A percentile compares a stretch with the other conserved stretches of the same genome.
These are phyloP conservation scores for Atrina japonica DNA, from an alignment of 2,888 invertebrate genomes.

Conservation along the genomic window DNA sequence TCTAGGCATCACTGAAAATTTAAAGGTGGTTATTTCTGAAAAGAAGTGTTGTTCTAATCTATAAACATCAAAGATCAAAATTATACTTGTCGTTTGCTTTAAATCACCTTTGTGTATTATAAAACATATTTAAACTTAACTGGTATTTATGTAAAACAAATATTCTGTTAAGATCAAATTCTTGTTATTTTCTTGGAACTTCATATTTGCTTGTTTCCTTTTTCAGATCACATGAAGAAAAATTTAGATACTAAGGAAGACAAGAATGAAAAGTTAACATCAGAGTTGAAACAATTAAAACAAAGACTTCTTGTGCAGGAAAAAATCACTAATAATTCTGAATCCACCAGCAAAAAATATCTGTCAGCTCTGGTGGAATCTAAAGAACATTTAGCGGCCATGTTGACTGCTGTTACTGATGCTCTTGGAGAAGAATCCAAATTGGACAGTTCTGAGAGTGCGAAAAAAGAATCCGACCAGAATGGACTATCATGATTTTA, in stretches of 20 bases:
- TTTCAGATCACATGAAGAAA: slow-evolving; percentile 83
- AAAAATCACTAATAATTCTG: slow-evolving; percentile 53
- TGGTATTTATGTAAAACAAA: too few relatives aligned
- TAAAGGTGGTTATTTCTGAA: too few relatives aligned
- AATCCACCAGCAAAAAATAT: slow-evolving; percentile 57
- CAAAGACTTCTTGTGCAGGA: slow-evolving; percentile 59
- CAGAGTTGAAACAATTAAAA: slow-evolving; percentile 82
- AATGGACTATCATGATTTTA: slow-evolving; percentile 28
- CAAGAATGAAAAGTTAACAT: slow-evolving; percentile 84
- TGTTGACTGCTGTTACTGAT: slow-evolving; percentile 45
- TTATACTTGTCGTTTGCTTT: too few relatives aligned
- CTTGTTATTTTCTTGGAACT: too few relatives aligned
- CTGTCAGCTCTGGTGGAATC: slow-evolving; percentile 56
- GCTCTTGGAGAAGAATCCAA: slow-evolving; percentile 50
- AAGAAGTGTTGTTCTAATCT: too few relatives aligned
- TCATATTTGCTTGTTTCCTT: background rate
- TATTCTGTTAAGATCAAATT: too few relatives aligned
- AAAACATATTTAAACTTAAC: too few relatives aligned
- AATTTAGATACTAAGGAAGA: slow-evolving; percentile 84
- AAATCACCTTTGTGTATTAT: too few relatives aligned
- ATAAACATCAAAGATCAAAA: too few relatives aligned
- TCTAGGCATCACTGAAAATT: too few relatives aligned
- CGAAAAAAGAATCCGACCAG: slow-evolving; percentile 39
- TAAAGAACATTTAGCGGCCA: slow-evolving; percentile 47
- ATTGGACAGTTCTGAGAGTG: slow-evolving; percentile 33